phyloP scores from a whole-genome alignment of 2,797 vertebrate species.

The Falco columbarius region DNA sequence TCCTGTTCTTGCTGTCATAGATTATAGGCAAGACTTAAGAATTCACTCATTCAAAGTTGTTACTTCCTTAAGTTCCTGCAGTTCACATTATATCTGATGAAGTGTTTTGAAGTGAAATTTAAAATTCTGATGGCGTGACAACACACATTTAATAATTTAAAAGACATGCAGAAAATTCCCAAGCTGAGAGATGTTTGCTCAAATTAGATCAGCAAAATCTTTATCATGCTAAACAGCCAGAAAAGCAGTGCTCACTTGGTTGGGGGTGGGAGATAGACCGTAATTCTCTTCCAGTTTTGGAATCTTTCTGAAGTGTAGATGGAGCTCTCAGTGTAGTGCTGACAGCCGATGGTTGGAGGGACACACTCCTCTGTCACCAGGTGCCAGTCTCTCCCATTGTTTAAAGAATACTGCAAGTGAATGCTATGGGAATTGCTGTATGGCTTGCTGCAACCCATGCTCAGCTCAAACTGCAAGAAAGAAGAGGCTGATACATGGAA shows the following conservation, averaged over 20 bases:
- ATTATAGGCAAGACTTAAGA: neutral
- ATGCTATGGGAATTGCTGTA: constrained; percentile 86
- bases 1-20: neutral
- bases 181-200: constrained; percentile 38
- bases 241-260: constrained; percentile 80
- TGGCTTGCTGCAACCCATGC: constrained; percentile 95
- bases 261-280: constrained; percentile 89
- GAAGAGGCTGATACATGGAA: constrained; percentile 94
- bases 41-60: neutral
- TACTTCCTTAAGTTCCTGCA: constrained; percentile 6
- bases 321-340: constrained; percentile 93
- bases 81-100: neutral
- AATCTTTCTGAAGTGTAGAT: constrained; percentile 91
- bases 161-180: constrained; percentile 46
- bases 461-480: constrained; percentile 96
- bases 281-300: constrained; percentile 94
- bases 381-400: constrained; percentile 93
- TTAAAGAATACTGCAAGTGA: constrained; percentile 92
- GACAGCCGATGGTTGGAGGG: constrained; percentile 93
- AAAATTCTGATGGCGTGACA: constrained; percentile 15
- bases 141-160: constrained; percentile 55
- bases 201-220: constrained; percentile 63
- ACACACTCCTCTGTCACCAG: constrained; percentile 94
- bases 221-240: constrained; percentile 34
- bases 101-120: constrained; percentile 39